Evolutionary conservation across 1,140 invertebrate genomes (phyloP).

Genomic region (Bombus turneri): DNA sequence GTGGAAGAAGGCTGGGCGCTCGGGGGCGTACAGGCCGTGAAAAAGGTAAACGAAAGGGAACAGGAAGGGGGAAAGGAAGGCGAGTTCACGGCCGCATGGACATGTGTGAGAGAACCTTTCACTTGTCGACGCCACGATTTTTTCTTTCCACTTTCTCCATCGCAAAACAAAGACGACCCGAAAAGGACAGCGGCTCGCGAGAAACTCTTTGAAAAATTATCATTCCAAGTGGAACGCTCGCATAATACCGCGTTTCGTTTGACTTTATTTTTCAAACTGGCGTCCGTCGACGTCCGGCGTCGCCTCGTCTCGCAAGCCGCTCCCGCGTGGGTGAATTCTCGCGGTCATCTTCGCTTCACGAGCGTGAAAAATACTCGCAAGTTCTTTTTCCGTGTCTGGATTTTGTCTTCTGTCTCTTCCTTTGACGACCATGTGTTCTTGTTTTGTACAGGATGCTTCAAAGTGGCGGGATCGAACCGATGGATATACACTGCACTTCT

Average conservation of each 20-base stretch:
- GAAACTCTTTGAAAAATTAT: slow-evolving; percentile 77
- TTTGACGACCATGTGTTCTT: background rate
- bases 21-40: slow-evolving; percentile 28
- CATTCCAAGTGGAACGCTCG: slow-evolving; percentile 73
- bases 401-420: background rate
- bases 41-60: slow-evolving; percentile 36
- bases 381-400: background rate
- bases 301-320: slow-evolving; percentile 1
- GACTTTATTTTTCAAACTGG: slow-evolving; percentile 61
- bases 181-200: slow-evolving; percentile 46
- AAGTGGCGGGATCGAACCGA: background rate
- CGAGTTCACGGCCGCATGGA: background rate
- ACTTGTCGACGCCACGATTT: background rate
- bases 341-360: slow-evolving; percentile 14
- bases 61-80: slow-evolving; percentile 27
- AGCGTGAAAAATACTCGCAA: background rate
- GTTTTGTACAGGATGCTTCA: background rate
- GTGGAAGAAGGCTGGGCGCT: background rate
- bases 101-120: slow-evolving; percentile 26
- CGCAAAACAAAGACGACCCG: slow-evolving; percentile 62
- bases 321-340: background rate
- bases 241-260: slow-evolving; percentile 69
- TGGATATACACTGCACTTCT: no score
- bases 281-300: slow-evolving; percentile 13
- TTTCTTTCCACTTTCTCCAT: slow-evolving; percentile 6